Evolutionary conservation across 2,797 vertebrate genomes (phyloP).

Genomic region (Scyliorhinus canicula): DNA sequence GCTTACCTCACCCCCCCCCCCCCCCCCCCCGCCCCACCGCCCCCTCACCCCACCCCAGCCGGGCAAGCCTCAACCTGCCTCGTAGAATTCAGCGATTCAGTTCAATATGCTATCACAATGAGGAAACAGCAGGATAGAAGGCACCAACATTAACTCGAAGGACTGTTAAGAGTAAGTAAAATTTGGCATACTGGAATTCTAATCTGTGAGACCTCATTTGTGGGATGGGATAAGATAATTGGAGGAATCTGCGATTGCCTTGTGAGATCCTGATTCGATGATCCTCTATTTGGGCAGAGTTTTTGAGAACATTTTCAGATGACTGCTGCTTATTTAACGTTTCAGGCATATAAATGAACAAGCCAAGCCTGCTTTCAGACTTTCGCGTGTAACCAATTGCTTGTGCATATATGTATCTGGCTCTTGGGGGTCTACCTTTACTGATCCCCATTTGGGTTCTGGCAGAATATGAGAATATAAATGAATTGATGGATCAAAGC

Average conservation of each 20-base stretch:
- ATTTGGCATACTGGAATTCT: background rate
- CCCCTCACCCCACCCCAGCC: too few species aligned
- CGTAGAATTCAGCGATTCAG: too few species aligned
- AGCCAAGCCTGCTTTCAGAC: background rate
- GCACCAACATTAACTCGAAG: background rate
- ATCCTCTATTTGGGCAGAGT: background rate
- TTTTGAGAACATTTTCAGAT: background rate
- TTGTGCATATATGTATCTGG: background rate
- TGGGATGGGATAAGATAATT: background rate
- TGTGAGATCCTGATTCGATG: background rate
- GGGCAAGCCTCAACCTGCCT: too few species aligned
- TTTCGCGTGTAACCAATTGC: background rate
- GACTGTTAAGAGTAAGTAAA: background rate
- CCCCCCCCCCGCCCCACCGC: too few species aligned
- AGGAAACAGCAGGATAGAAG: background rate
- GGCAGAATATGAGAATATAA: background rate
- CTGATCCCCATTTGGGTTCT: background rate
- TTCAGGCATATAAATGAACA: background rate
- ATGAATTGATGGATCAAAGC: background rate
- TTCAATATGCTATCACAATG: background rate
- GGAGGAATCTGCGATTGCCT: background rate
- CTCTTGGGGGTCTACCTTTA: background rate
- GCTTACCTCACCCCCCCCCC: too few species aligned
- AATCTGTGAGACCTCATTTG: background rate
- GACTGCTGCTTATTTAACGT: background rate